Conservation (phyloP, 2,113 vertebrate genomes). For the Alces alces region DNA sequence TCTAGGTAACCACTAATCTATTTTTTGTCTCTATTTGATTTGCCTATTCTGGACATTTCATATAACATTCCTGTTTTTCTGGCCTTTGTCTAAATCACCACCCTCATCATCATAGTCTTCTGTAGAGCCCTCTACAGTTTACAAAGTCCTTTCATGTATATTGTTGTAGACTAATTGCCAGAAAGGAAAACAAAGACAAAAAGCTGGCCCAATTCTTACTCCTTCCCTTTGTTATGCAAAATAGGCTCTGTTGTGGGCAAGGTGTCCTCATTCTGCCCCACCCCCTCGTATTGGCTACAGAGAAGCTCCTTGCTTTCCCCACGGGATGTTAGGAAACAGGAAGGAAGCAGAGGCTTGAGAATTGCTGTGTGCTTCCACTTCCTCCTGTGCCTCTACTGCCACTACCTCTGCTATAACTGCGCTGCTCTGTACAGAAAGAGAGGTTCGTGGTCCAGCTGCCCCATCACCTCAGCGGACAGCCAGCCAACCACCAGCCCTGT, state of each 20-base stretch:
- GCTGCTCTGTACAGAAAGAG: not conserved
- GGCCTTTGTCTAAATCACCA: not conserved
- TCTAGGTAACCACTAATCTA: not conserved
- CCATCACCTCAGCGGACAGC: not conserved
- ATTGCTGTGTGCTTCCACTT: not conserved
- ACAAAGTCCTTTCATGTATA: not conserved
- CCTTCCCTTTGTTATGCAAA: not conserved
- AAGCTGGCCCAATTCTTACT: not conserved
- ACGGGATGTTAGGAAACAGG: not conserved
- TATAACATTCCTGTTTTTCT: not conserved
- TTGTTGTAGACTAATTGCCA: not conserved
- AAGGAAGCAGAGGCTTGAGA: not conserved
- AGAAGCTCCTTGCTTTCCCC: not conserved
- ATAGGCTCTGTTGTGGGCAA: fast-evolving
- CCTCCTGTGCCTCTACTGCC: not conserved
- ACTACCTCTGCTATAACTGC: not conserved
- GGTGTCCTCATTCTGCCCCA: not conserved
- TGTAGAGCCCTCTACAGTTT: not conserved
- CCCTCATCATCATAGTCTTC: not conserved
- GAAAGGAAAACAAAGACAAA: not conserved
- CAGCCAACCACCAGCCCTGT: not conserved
- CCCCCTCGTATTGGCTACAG: not conserved
- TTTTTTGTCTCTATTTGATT: not conserved
- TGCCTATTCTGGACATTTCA: not conserved
- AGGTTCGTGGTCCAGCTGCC: fast-evolving